These are phyloP conservation scores for Takifugu rubripes DNA, from an alignment of 2,797 vertebrate species.

Conservation along the genomic window DNA sequence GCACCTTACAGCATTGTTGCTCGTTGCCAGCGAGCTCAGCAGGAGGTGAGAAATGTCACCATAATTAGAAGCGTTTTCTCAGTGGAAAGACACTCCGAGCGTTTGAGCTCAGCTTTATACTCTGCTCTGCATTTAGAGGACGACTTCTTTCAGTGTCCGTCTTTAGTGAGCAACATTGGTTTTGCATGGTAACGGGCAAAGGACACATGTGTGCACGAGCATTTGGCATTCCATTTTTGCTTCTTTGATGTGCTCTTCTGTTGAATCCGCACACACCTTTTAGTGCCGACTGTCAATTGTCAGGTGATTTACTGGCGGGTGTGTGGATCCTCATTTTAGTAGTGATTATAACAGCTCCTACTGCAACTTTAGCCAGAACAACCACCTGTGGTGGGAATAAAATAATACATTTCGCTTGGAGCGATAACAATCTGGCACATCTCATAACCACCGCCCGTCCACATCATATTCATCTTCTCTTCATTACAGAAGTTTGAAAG, in stretches of 20 bases:
- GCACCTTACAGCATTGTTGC: conserved; percentile 27
- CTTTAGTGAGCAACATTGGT: neutral
- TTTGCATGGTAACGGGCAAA: too few species aligned
- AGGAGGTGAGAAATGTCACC: conserved; percentile 38
- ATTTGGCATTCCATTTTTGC: too few species aligned
- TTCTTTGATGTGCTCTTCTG: too few species aligned
- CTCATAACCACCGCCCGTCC: too few species aligned
- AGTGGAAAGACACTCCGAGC: conserved; percentile 24
- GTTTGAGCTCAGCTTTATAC: neutral
- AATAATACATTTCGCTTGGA: too few species aligned
- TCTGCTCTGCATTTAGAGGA: neutral
- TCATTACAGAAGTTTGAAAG: too few species aligned
- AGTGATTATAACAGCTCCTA: neutral
- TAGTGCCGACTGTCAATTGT: too few species aligned
- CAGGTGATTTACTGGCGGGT: neutral
- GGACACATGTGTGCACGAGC: too few species aligned
- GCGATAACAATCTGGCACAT: too few species aligned
- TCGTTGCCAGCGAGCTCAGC: conserved; percentile 34
- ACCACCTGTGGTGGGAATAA: too few species aligned
- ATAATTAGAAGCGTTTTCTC: conserved; percentile 58
- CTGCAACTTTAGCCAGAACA: neutral
- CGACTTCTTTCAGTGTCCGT: neutral
- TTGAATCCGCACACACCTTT: too few species aligned
- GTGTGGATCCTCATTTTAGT: neutral
- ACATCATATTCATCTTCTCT: too few species aligned